Base-by-base conservation (phyloP, 2,888 invertebrate genomes). In the Lasioglossum marginatum region DNA sequence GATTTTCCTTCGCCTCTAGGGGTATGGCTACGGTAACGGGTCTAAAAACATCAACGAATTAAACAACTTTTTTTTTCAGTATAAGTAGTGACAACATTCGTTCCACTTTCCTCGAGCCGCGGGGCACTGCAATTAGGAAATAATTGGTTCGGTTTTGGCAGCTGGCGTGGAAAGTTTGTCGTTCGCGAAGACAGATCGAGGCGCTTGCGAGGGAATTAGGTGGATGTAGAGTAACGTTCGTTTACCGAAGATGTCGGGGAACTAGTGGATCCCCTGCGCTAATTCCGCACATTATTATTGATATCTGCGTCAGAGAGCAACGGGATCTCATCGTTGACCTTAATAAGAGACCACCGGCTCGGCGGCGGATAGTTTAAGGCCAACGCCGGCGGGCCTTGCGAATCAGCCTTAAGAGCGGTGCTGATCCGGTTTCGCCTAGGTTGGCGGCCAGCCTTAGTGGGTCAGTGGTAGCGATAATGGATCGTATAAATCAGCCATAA, bases 401-500 rank as follows among this genome's bases (percentile, higher is more conserved):
- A 86, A 83, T 77, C 70, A 71, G 78, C 78, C 74, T 87, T 87
- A 86, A 83, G 74, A 81, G 81, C 77, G 16, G 12, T 80, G 27
- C 70, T 40, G 83, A 81, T 80, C 87, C 48, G 79, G 68, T 60
- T 57, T 82, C 71, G 19, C 60, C 34, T 82, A 68, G 82, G 82
- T 72, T 87, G 77, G 83, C 79, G 73, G 86, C 34, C 45, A 48
- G 66, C 68, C 79, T 83, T 81, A 84, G 73, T 87, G 76, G 87
- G 84, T 87, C 87, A 79, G 60, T 84, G 81, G 52, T 81, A 79
- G 83, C 74, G 83, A 81, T 87, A 87, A 87, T 87, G 84, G 87
- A 77, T 87, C 81, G 87, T 84, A 87, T 87, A 87, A 87, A 87
- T 87, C 87, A 87, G 84, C 79, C 81, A 87, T 87, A 87, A 87